Conservation (phyloP, 1,140 invertebrate genomes). For the Zophobas atratus region DNA sequence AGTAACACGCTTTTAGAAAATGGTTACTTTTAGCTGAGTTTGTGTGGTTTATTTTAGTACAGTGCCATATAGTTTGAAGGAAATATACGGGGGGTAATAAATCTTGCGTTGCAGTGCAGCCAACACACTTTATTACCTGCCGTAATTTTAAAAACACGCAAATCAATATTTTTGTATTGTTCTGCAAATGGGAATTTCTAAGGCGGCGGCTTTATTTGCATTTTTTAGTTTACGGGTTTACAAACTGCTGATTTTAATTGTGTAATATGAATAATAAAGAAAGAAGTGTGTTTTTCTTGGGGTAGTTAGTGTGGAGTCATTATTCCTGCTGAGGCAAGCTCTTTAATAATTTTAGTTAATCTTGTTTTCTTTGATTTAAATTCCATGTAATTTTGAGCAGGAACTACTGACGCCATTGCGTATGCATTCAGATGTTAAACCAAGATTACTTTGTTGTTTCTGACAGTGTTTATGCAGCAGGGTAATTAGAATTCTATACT, state of each 20-base stretch:
- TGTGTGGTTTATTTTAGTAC: conserved; percentile 4
- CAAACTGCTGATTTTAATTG: too few relatives aligned
- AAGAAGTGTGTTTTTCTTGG: too few relatives aligned
- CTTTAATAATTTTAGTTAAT: too few relatives aligned
- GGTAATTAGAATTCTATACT: neutral
- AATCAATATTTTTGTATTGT: neutral
- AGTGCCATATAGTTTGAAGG: conserved; percentile 1
- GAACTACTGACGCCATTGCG: too few relatives aligned
- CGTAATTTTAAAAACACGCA: conserved; percentile 19
- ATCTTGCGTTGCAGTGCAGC: conserved; percentile 13
- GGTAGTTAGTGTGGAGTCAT: too few relatives aligned
- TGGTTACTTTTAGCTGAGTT: neutral
- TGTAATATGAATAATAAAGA: too few relatives aligned
- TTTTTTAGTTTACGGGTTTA: neutral
- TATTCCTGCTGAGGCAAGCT: too few relatives aligned
- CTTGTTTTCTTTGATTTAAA: too few relatives aligned
- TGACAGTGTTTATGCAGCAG: neutral
- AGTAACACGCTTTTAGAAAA: neutral
- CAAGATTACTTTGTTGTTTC: neutral
- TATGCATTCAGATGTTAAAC: too few relatives aligned
- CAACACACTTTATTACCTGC: conserved; percentile 6
- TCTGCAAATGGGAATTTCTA: too few relatives aligned
- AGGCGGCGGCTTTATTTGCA: neutral
- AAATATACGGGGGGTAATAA: conserved; percentile 9
- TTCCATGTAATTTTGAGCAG: too few relatives aligned